These are phyloP conservation scores for Crotalus viridis DNA, from an alignment of 2,113 vertebrate genomes.

Conservation along the genomic window DNA sequence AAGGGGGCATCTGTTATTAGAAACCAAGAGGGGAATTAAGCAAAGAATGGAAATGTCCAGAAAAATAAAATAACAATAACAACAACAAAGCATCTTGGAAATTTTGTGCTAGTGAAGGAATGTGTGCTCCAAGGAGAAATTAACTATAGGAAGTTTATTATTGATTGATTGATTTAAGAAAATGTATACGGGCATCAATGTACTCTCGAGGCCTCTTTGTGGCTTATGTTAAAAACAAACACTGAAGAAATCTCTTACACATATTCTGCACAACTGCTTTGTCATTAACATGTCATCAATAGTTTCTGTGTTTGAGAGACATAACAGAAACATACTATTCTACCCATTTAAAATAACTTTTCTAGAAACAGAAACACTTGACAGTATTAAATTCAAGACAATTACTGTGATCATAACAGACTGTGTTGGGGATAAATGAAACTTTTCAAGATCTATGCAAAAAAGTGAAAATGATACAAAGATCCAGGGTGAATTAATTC, in stretches of 20 bases:
- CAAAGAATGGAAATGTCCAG: background rate
- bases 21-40: background rate
- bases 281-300: background rate
- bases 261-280: background rate
- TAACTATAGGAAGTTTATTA: background rate
- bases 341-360: background rate
- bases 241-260: background rate
- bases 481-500: background rate
- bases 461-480: background rate
- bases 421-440: background rate
- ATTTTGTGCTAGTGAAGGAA: background rate
- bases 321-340: background rate
- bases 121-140: background rate
- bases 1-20: background rate
- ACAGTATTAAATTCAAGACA: background rate
- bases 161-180: background rate
- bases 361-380: background rate
- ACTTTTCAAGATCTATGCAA: background rate
- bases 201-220: background rate
- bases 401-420: background rate
- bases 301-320: background rate
- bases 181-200: background rate
- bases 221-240: background rate
- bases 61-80: background rate
- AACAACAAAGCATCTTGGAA: background rate